Percentiles rank a stretch among this genome's conserved stretches.
These are phyloP conservation scores for Drosophila testacea DNA, from an alignment of 2,888 invertebrate species.

Conservation along the genomic window DNA sequence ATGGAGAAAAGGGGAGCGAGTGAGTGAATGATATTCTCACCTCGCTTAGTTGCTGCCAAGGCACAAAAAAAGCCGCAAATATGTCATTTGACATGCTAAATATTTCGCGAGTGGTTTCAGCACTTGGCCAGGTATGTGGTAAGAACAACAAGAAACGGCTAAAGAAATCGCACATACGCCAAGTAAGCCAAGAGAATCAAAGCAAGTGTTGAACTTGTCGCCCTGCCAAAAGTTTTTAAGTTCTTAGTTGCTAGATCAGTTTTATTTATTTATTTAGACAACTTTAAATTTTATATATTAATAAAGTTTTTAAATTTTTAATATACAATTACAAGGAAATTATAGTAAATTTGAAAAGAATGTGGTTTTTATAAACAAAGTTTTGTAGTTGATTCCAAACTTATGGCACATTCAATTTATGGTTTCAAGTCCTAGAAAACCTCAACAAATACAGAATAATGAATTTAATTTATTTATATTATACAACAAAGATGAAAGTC, in stretches of 20 bases:
- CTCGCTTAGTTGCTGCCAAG: constrained; percentile 47
- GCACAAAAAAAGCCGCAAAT: constrained; percentile 68
- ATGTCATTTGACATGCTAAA: constrained; percentile 82
- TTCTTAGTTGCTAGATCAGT: not conserved
- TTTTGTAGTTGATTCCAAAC: no score
- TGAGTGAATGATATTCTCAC: constrained; percentile 36
- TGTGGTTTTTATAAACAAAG: no score
- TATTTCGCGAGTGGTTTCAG: constrained; percentile 66
- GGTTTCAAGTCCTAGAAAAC: no score
- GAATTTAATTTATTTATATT: no score
- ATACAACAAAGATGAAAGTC: no score
- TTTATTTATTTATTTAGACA: no score
- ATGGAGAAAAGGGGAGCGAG: not conserved
- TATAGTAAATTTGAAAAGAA: no score
- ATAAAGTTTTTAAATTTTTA: no score
- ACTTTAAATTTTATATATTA: no score
- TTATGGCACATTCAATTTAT: no score
- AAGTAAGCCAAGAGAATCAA: constrained; percentile 28
- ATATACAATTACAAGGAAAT: no score
- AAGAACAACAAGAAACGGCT: constrained; percentile 28
- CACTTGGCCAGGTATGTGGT: constrained; percentile 54
- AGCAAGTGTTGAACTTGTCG: not conserved
- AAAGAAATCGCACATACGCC: constrained; percentile 51
- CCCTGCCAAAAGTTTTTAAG: not conserved
- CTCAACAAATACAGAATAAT: no score